Conservation (phyloP, 2,888 invertebrate genomes). For the Cheilosia vernalis region DNA sequence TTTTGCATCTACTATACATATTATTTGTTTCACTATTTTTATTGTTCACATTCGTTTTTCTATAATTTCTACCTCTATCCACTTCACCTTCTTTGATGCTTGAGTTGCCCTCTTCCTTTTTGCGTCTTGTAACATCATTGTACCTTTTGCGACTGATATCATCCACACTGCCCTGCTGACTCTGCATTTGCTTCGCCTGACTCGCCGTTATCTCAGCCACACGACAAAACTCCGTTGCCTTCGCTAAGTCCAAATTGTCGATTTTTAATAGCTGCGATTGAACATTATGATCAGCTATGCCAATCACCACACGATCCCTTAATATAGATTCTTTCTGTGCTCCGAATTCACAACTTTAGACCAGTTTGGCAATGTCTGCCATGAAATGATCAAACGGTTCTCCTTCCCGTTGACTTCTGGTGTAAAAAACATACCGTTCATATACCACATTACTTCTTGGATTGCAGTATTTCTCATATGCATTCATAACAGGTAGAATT, state of each 20-base stretch:
- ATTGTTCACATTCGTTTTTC: too few species aligned
- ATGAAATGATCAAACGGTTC: conserved; percentile 77
- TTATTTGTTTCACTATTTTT: too few species aligned
- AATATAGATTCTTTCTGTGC: conserved; percentile 75
- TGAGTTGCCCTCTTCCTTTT: background rate
- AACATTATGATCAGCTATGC: too few species aligned
- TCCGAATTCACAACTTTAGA: conserved; percentile 57
- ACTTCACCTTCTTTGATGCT: conserved; percentile 7
- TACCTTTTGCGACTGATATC: conserved; percentile 12
- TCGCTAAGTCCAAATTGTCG: too few species aligned
- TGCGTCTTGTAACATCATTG: background rate
- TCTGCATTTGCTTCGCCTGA: conserved; percentile 20
- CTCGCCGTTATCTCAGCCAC: too few species aligned
- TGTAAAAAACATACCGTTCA: conserved; percentile 76
- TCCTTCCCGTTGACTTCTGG: conserved; percentile 76
- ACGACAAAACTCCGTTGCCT: too few species aligned
- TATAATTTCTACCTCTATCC: too few species aligned
- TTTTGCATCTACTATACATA: too few species aligned
- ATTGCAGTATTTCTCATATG: conserved; percentile 56
- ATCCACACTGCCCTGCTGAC: conserved; percentile 12
- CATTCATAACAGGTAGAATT: conserved; percentile 38
- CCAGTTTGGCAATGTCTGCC: conserved; percentile 75
- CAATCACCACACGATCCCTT: too few species aligned
- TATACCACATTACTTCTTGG: conserved; percentile 75
- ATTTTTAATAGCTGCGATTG: too few species aligned